These are phyloP conservation scores for Chauna torquata DNA, from an alignment of 2,113 vertebrate genomes.

Conservation along the genomic window DNA sequence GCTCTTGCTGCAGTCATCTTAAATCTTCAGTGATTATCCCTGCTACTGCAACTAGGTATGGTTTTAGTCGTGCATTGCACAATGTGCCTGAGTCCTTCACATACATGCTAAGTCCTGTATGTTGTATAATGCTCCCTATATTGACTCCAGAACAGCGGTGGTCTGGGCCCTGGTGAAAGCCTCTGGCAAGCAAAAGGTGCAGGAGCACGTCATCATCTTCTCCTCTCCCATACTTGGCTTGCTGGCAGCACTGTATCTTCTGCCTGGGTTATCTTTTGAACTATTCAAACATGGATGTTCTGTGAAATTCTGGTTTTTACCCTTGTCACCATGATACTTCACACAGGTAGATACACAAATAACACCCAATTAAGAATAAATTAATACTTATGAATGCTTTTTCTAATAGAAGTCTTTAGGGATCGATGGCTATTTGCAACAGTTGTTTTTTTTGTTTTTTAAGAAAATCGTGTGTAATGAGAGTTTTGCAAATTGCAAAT, in stretches of 20 bases:
- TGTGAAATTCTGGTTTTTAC: background rate
- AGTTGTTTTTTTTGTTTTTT: background rate
- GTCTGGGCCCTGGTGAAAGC: background rate
- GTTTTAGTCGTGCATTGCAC: background rate
- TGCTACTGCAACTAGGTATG: background rate
- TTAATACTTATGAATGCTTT: background rate
- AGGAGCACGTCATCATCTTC: background rate
- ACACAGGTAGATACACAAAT: background rate
- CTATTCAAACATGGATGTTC: background rate
- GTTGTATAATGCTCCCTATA: background rate
- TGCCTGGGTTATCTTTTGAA: background rate
- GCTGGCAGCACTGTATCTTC: background rate
- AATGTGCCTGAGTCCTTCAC: background rate
- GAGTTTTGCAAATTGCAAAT: background rate
- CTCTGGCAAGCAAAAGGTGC: background rate
- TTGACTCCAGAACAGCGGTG: background rate
- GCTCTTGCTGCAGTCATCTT: background rate
- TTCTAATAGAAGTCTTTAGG: background rate
- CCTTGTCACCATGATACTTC: background rate
- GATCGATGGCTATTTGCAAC: background rate
- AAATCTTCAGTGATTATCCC: constrained; percentile 37
- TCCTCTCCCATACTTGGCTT: background rate
- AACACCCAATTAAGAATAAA: background rate
- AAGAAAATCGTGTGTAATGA: background rate
- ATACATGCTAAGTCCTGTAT: rapidly evolving